phyloP scores from a whole-genome alignment of 1,140 invertebrate genomes.

The Euglossa dilemma region DNA sequence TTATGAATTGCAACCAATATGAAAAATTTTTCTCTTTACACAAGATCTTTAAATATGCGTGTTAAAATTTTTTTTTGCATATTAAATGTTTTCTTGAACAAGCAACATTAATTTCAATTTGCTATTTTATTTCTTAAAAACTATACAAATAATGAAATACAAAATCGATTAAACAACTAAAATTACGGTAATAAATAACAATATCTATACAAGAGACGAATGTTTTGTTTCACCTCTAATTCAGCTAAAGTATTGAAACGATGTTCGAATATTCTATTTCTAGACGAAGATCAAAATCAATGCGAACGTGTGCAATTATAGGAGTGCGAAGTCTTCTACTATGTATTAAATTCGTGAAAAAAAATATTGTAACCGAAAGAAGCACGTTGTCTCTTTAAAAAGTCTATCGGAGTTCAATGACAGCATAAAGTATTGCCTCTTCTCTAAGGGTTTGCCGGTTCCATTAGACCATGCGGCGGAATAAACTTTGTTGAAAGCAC shows the following conservation, averaged over 20 bases:
- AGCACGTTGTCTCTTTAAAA: slow-evolving; percentile 8
- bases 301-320: not conserved
- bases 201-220: not conserved
- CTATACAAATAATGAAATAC: not conserved
- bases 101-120: not conserved
- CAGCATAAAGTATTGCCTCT: slow-evolving; percentile 25
- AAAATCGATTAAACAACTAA: not conserved
- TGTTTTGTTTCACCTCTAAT: not conserved
- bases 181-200: not conserved
- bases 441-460: slow-evolving; percentile 8
- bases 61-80: not conserved
- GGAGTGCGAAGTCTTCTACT: not conserved
- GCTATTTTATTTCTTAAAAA: not conserved
- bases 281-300: slow-evolving; percentile 23
- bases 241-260: not conserved
- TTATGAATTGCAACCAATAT: too few relatives aligned
- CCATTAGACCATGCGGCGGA: not conserved
- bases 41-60: not conserved
- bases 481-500: not conserved
- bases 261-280: not conserved
- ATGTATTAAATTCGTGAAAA: not conserved
- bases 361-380: not conserved
- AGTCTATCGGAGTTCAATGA: slow-evolving; percentile 44
- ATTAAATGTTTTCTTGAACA: not conserved
- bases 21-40: not conserved